Conservation (phyloP, 2,888 invertebrate genomes). For the Hyposoter dolosus region DNA sequence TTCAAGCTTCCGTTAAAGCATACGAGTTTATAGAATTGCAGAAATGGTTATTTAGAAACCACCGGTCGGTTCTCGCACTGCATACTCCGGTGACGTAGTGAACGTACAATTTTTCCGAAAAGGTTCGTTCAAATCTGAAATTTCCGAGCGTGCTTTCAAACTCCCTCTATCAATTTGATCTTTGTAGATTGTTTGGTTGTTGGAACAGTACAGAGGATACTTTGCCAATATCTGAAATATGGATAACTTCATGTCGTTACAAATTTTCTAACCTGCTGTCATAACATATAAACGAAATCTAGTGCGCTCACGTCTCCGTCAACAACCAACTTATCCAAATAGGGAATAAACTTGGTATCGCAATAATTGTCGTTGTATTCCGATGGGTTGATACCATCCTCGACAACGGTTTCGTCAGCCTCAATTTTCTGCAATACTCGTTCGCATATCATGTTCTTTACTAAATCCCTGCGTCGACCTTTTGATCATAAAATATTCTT, state of each 20-base stretch:
- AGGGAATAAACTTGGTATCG: slow-evolving; percentile 61
- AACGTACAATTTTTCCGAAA: slow-evolving; percentile 69
- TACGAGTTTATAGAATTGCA: background rate
- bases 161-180: slow-evolving; percentile 60
- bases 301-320: slow-evolving; percentile 55
- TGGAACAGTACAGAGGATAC: slow-evolving; percentile 65
- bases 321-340: slow-evolving; percentile 57
- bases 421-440: slow-evolving; percentile 50
- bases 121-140: slow-evolving; percentile 68
- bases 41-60: slow-evolving; percentile 57
- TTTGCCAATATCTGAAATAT: slow-evolving; percentile 61
- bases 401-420: slow-evolving; percentile 18
- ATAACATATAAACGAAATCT: background rate
- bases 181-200: slow-evolving; percentile 66
- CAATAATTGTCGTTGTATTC: slow-evolving; percentile 69
- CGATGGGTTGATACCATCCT: slow-evolving; percentile 49
- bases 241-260: background rate
- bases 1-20: background rate
- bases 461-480: slow-evolving; percentile 72
- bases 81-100: slow-evolving; percentile 66
- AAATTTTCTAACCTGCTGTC: background rate
- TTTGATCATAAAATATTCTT: background rate
- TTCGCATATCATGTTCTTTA: slow-evolving; percentile 55
- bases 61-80: slow-evolving; percentile 67
- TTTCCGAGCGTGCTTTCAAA: slow-evolving; percentile 65